These are phyloP conservation scores for Drosophila erecta DNA, from an alignment of 1,140 invertebrate species.

Conservation along the genomic window DNA sequence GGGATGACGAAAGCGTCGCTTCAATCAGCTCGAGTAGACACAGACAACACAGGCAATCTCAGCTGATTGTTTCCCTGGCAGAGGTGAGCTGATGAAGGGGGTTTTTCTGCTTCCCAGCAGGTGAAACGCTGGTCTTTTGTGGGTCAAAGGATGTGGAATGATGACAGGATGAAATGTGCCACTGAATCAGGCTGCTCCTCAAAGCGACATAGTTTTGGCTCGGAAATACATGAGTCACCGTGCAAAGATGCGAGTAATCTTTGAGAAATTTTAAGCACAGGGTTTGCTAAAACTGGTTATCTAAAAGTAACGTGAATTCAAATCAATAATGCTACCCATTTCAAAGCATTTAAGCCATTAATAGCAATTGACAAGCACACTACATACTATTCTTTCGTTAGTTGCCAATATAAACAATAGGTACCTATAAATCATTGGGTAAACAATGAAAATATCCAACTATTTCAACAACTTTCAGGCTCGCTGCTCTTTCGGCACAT, in stretches of 20 bases:
- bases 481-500: conserved; percentile 39
- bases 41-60: conserved; percentile 39
- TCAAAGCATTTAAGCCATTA: not conserved
- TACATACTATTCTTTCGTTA: not conserved
- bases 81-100: conserved; percentile 37
- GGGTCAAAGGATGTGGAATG: conserved; percentile 8
- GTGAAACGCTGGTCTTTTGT: conserved; percentile 4
- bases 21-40: conserved; percentile 18
- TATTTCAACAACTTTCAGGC: conserved; percentile 21
- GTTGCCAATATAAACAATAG: conserved; percentile 14
- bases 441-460: conserved; percentile 34
- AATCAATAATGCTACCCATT: not conserved
- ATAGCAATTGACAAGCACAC: not conserved
- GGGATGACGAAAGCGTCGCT: conserved; percentile 58
- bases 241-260: not conserved
- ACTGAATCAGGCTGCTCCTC: not conserved
- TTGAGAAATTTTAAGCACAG: not conserved
- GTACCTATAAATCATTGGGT: conserved; percentile 4
- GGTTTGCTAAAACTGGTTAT: not conserved
- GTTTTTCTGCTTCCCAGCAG: not conserved
- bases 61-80: conserved; percentile 51
- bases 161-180: not conserved
- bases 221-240: conserved; percentile 12
- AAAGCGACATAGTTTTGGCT: not conserved
- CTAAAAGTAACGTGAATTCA: not conserved